Percentiles rank a stretch among this genome's conserved stretches.
These are phyloP conservation scores for Rhynchonycteris naso DNA, from an alignment of 2,797 vertebrate species.

Conservation along the genomic window DNA sequence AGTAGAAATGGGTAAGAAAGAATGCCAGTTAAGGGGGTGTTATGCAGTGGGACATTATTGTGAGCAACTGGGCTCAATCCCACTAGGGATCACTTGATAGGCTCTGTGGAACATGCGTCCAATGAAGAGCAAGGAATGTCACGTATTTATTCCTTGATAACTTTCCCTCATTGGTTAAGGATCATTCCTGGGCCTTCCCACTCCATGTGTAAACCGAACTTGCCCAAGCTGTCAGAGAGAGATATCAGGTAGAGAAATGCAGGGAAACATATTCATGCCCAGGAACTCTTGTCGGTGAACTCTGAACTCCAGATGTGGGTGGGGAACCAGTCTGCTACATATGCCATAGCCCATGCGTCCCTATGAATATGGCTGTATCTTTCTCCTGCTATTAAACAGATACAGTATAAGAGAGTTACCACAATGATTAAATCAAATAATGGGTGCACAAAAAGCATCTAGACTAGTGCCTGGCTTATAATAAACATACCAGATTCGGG, in stretches of 20 bases:
- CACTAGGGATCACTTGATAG: not conserved
- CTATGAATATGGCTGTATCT: not conserved
- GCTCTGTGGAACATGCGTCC: not conserved
- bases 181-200: not conserved
- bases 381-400: not conserved
- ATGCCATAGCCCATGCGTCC: not conserved
- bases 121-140: not conserved
- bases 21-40: accelerated
- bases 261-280: not conserved
- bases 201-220: not conserved
- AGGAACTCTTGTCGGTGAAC: not conserved
- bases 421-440: not conserved
- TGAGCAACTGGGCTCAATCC: not conserved
- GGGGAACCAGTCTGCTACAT: not conserved
- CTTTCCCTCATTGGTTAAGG: not conserved
- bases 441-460: not conserved
- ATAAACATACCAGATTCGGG: not conserved
- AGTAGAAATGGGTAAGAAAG: not conserved
- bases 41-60: not conserved
- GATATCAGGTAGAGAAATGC: not conserved
- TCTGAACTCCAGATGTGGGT: not conserved
- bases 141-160: not conserved
- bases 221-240: not conserved
- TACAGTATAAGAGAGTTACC: not conserved
- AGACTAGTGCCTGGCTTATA: not conserved